These are phyloP conservation scores for Poecilia gillii DNA, from an alignment of 2,797 vertebrate genomes.

Conservation along the genomic window DNA sequence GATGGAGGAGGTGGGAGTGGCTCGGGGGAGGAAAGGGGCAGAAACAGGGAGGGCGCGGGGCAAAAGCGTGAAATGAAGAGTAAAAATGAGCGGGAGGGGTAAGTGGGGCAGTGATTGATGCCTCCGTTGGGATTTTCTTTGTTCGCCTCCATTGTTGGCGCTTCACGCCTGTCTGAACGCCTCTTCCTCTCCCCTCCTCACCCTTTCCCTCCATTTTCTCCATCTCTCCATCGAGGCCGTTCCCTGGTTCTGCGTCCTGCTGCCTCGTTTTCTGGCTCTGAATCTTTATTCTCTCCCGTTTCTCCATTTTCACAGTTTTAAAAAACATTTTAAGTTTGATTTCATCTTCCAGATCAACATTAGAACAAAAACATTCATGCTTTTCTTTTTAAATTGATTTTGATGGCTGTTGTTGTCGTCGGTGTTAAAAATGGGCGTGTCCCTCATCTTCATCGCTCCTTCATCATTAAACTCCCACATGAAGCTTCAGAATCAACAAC, in stretches of 20 bases:
- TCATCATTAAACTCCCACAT: slow-evolving; percentile 5
- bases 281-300: slow-evolving; percentile 13
- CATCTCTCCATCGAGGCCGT: slow-evolving; percentile 9
- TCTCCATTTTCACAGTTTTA: not conserved
- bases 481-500: not conserved
- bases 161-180: slow-evolving; percentile 84
- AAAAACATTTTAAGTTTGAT: not conserved
- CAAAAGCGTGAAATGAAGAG: slow-evolving; percentile 51
- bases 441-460: slow-evolving; percentile 48
- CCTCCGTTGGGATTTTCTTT: slow-evolving; percentile 78
- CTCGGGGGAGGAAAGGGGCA: slow-evolving; percentile 28
- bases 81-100: slow-evolving; percentile 41
- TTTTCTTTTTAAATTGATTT: not conserved
- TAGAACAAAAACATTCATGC: not conserved
- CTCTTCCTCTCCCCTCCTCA: slow-evolving; percentile 40
- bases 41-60: slow-evolving; percentile 24
- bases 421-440: slow-evolving; percentile 70
- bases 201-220: slow-evolving; percentile 61
- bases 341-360: not conserved
- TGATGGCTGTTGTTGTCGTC: slow-evolving; percentile 49
- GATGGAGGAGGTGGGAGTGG: slow-evolving; percentile 37
- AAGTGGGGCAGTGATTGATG: slow-evolving; percentile 68
- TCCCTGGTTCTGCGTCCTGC: not conserved
- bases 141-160: slow-evolving; percentile 85
- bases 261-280: not conserved